These are phyloP conservation scores for Poecilobothrus nobilitatus DNA, from an alignment of 2,888 invertebrate species.

Conservation along the genomic window DNA sequence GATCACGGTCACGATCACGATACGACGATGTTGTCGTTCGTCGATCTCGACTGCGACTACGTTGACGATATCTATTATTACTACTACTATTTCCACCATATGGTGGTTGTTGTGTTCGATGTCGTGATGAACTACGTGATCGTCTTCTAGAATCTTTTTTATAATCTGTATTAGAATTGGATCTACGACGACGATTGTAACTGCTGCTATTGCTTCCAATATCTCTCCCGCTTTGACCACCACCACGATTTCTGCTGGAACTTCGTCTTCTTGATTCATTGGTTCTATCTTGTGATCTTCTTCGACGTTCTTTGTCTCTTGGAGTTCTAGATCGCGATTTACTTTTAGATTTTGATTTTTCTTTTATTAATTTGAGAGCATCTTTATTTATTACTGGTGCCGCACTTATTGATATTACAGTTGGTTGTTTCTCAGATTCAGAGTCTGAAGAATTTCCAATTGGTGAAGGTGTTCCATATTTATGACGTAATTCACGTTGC, in stretches of 20 bases:
- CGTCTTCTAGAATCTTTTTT: neutral
- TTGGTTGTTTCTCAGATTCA: slow-evolving; percentile 28
- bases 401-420: slow-evolving; percentile 19
- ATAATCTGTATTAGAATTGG: slow-evolving; percentile 8
- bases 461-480: slow-evolving; percentile 46
- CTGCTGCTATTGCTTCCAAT: neutral
- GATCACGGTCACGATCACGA: slow-evolving; percentile 19
- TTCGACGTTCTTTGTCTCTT: neutral
- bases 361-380: slow-evolving; percentile 9
- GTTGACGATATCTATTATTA: slow-evolving; percentile 18
- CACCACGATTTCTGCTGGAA: slow-evolving; percentile 26
- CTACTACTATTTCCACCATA: slow-evolving; percentile 25
- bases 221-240: slow-evolving; percentile 20
- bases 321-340: slow-evolving; percentile 28
- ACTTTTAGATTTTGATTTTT: slow-evolving; percentile 23
- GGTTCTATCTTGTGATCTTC: neutral
- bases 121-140: slow-evolving; percentile 5
- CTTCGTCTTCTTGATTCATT: slow-evolving; percentile 8
- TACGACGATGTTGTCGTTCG: slow-evolving; percentile 27
- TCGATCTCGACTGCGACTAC: slow-evolving; percentile 28
- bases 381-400: slow-evolving; percentile 19
- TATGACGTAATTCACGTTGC: slow-evolving; percentile 76
- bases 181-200: slow-evolving; percentile 3
- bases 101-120: neutral
- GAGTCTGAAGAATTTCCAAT: slow-evolving; percentile 34